Evolutionary conservation across 2,888 invertebrate species (phyloP).

Genomic region (Argynnis bischoffii): DNA sequence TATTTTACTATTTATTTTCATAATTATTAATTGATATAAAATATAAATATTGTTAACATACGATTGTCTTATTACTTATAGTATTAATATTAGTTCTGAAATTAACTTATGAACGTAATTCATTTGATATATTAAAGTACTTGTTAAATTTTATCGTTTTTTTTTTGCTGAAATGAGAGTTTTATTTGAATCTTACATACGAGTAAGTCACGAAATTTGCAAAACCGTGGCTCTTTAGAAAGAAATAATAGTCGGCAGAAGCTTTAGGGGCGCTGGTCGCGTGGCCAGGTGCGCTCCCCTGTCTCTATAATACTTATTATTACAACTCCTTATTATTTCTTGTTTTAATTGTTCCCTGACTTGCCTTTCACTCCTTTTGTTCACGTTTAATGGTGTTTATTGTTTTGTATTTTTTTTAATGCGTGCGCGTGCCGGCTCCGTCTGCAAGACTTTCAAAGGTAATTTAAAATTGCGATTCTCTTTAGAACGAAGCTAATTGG

Average conservation of each 20-base stretch:
- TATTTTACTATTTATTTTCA: background rate
- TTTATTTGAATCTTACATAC: background rate
- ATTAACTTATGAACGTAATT: too few species aligned
- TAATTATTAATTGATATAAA: background rate
- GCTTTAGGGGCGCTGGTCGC: conserved; percentile 54
- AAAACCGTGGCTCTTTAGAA: conserved; percentile 25
- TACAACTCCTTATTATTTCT: conserved; percentile 81
- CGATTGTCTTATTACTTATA: too few species aligned
- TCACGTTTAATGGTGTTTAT: conserved; percentile 78
- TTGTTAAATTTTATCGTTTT: background rate
- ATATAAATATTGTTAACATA: too few species aligned
- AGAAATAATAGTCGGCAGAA: conserved; percentile 47
- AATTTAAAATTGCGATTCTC: conserved; percentile 45
- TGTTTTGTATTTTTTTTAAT: conserved; percentile 71
- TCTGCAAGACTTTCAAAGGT: conserved; percentile 62
- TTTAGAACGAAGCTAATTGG: conserved; percentile 40
- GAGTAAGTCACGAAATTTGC: conserved; percentile 8
- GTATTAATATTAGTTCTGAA: too few species aligned
- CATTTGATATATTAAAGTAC: background rate
- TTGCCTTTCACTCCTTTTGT: conserved; percentile 81
- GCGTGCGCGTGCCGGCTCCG: conserved; percentile 74
- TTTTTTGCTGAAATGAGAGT: background rate
- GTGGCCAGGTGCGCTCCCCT: conserved; percentile 71
- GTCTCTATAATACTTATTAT: conserved; percentile 79
- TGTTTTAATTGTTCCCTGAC: conserved; percentile 81